Conservation (phyloP, 2,888 invertebrate genomes). For the Drosophila subsilvestris region DNA sequence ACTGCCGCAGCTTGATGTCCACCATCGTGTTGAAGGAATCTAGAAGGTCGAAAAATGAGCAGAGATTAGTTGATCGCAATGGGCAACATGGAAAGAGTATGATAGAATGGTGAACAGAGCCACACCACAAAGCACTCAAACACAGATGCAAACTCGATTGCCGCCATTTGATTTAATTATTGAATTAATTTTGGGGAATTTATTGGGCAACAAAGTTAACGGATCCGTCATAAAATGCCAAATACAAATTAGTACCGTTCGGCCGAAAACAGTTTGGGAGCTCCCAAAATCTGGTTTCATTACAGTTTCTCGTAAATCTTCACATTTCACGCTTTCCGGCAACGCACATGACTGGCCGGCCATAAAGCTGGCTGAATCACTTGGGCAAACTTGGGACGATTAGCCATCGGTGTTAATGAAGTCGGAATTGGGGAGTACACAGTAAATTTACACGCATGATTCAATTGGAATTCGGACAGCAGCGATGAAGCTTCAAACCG, state of each 20-base stretch:
- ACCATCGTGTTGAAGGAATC: constrained; percentile 94
- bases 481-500: constrained; percentile 45
- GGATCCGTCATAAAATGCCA: constrained; percentile 43
- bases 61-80: constrained; percentile 1
- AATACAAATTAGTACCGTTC: constrained; percentile 29
- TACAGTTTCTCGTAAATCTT: constrained; percentile 52
- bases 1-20: constrained; percentile 97
- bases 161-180: constrained; percentile 48
- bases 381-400: constrained; percentile 23
- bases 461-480: constrained; percentile 43
- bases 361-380: constrained; percentile 57
- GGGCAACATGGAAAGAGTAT: neutral
- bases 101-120: constrained; percentile 52
- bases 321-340: constrained; percentile 58
- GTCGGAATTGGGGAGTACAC: constrained; percentile 43
- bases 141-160: constrained; percentile 29
- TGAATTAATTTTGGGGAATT: constrained; percentile 40
- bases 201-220: constrained; percentile 63
- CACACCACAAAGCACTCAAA: constrained; percentile 29
- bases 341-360: constrained; percentile 52
- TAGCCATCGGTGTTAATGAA: constrained; percentile 53
- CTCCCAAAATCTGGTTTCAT: constrained; percentile 45
- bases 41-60: constrained; percentile 71
- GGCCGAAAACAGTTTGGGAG: constrained; percentile 59
- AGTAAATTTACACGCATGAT: constrained; percentile 59